Base-by-base conservation (phyloP, 2,113 vertebrate genomes). In the Cyprinodon tularosa region DNA sequence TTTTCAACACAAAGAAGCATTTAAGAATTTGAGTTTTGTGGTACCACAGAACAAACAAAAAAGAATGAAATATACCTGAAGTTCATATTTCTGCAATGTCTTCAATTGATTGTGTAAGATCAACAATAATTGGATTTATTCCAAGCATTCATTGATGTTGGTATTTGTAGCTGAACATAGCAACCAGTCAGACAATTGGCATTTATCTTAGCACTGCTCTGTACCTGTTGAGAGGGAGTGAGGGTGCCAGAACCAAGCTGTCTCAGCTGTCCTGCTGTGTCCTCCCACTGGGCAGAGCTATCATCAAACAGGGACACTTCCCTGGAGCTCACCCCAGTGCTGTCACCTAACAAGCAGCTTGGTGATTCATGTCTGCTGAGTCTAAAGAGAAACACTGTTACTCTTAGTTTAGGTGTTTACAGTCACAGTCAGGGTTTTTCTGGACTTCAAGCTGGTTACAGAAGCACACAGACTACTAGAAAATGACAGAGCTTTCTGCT, bases 241-340 rank as follows among this genome's bases (percentile, higher is more conserved):
- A 42, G 42, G 42, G 40, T n/a, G 22, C 62, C 37, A 45, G 62
- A 76, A 74, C 62, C 48, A 11, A 73, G 76, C 67, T 78, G 57
- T 74, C 72, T 57, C n/a, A 29, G 74, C 57, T 62, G 4, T 44
- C 82, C 83, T 64, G 77, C 86, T 60, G 87, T 72, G 82, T 65
- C 82, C 77, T 62, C 76, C 82, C 76, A 85, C 76, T 44, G 71
- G 68, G 78, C 39, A 84, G 68, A 72, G 78, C 68, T 77, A 76
- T 84, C 71, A 76, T 84, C 77, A 85, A 77, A 82, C 81, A 62
- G 74, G 36, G 80, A 84, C 6, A 72, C 82, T 75, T 78, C 78
- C 77, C 37, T 84, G 75, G 77, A 82, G 82, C 74, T 70, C 81
- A 62, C 60, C 76, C 29, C 73, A 47, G 68, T 64, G 74, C 62